phyloP scores from a whole-genome alignment of 2,888 invertebrate genomes.

The Pseudeuparius sepicola region DNA sequence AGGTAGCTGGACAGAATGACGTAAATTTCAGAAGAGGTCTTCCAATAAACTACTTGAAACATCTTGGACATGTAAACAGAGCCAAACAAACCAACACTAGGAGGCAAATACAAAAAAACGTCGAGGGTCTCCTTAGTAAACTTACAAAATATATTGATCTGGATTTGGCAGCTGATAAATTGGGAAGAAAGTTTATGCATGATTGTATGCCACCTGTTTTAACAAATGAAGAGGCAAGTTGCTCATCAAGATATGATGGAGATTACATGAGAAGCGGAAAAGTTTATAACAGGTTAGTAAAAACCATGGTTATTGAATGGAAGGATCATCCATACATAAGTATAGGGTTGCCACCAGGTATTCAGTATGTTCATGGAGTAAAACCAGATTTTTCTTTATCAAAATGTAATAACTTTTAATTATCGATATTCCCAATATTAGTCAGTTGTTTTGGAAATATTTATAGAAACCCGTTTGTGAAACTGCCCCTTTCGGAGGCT shows the following conservation, averaged over 20 bases:
- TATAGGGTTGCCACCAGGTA: too few species aligned
- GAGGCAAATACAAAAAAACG: slow-evolving; percentile 42
- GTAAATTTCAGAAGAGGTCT: slow-evolving; percentile 61
- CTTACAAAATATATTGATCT: slow-evolving; percentile 52
- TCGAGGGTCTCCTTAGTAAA: slow-evolving; percentile 48
- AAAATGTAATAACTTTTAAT: too few species aligned
- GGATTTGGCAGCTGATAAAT: slow-evolving; percentile 77
- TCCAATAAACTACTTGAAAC: slow-evolving; percentile 65
- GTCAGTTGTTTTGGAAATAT: too few species aligned
- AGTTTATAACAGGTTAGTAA: slow-evolving; percentile 44
- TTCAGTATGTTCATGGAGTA: too few species aligned
- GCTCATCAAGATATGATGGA: slow-evolving; percentile 64
- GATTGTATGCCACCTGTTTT: slow-evolving; percentile 81
- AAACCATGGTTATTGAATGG: too few species aligned
- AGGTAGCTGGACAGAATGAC: slow-evolving; percentile 59
- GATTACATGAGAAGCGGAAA: slow-evolving; percentile 56
- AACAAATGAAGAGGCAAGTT: slow-evolving; percentile 52
- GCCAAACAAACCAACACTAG: slow-evolving; percentile 39
- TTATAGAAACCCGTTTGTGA: too few species aligned
- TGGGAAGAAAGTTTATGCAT: slow-evolving; percentile 75
- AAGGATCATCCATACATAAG: too few species aligned
- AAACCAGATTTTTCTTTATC: too few species aligned
- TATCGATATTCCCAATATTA: too few species aligned
- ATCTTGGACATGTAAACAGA: slow-evolving; percentile 62
- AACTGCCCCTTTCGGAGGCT: too few species aligned